A percentile compares a stretch with the other conserved stretches of the same genome.
These are phyloP conservation scores for Liasis olivaceus DNA, from an alignment of 2,797 vertebrate genomes.

Conservation along the genomic window DNA sequence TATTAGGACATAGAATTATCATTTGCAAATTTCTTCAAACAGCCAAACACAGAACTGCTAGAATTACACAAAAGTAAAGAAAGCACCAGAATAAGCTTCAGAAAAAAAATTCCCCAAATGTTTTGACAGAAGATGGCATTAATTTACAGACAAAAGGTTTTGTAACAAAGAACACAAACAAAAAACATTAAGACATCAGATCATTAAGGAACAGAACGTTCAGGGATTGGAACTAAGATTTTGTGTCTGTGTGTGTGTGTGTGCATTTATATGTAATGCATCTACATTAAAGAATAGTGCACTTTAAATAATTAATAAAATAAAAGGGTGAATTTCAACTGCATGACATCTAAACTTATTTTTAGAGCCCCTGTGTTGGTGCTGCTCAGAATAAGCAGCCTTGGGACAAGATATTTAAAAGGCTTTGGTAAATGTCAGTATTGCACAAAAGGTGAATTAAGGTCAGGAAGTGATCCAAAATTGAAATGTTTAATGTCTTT, in stretches of 20 bases:
- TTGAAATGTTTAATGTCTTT: not conserved
- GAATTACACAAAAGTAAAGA: slow-evolving; percentile 52
- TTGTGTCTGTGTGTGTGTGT: not conserved
- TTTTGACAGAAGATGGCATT: slow-evolving; percentile 7
- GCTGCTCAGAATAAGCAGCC: slow-evolving; percentile 5
- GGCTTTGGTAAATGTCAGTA: not conserved
- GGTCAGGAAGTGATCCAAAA: not conserved
- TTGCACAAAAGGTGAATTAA: slow-evolving; percentile 24
- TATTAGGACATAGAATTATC: slow-evolving; percentile 46
- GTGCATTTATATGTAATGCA: not conserved
- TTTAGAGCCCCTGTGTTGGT: not conserved
- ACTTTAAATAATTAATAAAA: not conserved
- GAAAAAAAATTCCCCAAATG: slow-evolving; percentile 15
- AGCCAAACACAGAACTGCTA: slow-evolving; percentile 48
- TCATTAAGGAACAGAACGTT: not conserved
- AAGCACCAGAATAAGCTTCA: slow-evolving; percentile 26
- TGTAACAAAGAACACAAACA: not conserved
- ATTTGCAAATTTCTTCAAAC: slow-evolving; percentile 1
- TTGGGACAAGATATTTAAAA: slow-evolving; percentile 27
- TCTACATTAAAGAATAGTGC: not conserved
- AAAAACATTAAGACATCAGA: not conserved
- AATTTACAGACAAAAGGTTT: not conserved
- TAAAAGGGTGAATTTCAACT: slow-evolving; percentile 14
- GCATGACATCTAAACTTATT: not conserved
- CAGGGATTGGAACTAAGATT: not conserved